These are phyloP conservation scores for Eclectus roratus DNA, from an alignment of 2,113 vertebrate genomes.

Conservation along the genomic window DNA sequence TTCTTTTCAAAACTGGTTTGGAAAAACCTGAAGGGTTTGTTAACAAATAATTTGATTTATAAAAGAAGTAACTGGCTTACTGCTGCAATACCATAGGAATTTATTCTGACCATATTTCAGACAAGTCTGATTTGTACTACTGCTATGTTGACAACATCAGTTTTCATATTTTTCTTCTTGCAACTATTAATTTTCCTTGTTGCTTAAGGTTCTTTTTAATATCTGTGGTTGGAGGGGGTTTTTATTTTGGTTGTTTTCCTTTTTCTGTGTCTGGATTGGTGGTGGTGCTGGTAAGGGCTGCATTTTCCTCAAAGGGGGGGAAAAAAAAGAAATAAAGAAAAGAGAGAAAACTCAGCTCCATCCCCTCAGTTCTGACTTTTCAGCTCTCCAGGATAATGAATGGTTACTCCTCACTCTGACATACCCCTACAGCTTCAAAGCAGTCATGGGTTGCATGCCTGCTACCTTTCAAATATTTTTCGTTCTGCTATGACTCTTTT, in stretches of 20 bases:
- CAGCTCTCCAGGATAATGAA: not conserved
- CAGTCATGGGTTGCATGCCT: accelerated
- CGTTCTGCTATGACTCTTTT: not conserved
- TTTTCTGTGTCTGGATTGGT: not conserved
- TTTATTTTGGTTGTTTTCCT: not conserved
- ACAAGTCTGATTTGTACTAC: not conserved
- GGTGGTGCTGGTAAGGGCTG: not conserved
- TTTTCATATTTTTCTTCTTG: not conserved
- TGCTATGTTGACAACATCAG: not conserved
- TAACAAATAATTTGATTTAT: constrained; percentile 6
- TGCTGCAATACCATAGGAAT: not conserved
- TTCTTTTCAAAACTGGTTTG: not conserved
- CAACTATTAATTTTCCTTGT: not conserved
- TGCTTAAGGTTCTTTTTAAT: not conserved
- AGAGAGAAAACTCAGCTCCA: accelerated
- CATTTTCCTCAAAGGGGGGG: not conserved
- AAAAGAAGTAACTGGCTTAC: not conserved
- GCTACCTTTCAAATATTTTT: not conserved
- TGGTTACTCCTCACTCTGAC: not conserved
- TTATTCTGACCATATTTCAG: not conserved
- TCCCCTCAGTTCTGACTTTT: not conserved
- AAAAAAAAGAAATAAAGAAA: too few species aligned
- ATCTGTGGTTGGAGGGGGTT: not conserved
- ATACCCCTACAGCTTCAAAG: not conserved
- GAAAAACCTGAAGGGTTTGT: not conserved